Conservation (phyloP, 2,113 vertebrate species). For the Thinocorus orbignyianus region DNA sequence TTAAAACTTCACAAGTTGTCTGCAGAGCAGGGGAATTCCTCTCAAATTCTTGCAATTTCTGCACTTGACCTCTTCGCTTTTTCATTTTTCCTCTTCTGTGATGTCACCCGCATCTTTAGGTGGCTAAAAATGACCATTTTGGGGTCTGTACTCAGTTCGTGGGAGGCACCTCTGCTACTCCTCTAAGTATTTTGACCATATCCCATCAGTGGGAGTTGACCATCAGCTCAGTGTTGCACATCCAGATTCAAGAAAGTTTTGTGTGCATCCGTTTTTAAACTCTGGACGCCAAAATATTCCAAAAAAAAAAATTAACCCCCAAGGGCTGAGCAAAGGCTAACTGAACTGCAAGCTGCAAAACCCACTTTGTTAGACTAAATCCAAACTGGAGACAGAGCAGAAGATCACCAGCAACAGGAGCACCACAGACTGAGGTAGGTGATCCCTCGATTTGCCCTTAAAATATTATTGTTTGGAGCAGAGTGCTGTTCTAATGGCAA, state of each 20-base stretch:
- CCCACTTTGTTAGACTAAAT: neutral
- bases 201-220: no score
- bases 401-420: neutral
- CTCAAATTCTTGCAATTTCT: neutral
- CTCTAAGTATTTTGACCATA: neutral
- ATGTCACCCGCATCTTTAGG: neutral
- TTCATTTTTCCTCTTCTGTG: neutral
- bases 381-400: neutral
- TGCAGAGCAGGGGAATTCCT: conserved; percentile 59
- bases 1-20: neutral
- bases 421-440: neutral
- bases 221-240: neutral
- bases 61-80: neutral
- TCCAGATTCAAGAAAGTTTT: neutral
- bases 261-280: neutral
- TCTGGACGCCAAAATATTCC: neutral
- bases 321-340: neutral
- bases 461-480: fast-evolving
- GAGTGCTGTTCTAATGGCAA: neutral
- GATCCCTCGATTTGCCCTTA: neutral
- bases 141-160: neutral
- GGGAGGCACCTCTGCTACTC: neutral
- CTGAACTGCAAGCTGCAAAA: neutral
- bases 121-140: neutral
- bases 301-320: neutral